These are phyloP conservation scores for Eretmochelys imbricata DNA, from an alignment of 2,113 vertebrate species.

Conservation along the genomic window DNA sequence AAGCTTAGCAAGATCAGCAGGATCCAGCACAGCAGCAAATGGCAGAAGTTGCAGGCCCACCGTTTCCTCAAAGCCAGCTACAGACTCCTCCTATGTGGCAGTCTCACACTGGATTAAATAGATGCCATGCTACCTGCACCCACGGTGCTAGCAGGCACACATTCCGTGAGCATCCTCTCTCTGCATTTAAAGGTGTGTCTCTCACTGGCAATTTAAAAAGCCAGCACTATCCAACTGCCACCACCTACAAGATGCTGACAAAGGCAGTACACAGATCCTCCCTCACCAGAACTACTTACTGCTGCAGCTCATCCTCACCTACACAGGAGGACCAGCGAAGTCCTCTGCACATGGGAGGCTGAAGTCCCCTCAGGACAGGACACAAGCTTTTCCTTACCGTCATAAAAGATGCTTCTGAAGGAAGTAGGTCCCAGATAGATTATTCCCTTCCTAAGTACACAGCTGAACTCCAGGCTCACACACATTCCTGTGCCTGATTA, in stretches of 20 bases:
- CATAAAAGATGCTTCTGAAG: neutral
- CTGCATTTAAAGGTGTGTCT: neutral
- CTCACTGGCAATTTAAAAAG: neutral
- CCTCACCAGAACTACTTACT: neutral
- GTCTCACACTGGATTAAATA: neutral
- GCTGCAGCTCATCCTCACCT: neutral
- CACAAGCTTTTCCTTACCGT: neutral
- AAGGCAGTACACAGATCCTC: neutral
- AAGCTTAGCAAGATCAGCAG: neutral
- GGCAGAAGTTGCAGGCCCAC: neutral
- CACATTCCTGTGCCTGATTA: rapidly evolving
- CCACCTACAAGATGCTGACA: neutral
- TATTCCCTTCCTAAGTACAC: neutral
- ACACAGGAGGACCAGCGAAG: rapidly evolving
- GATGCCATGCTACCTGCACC: neutral
- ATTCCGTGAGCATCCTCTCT: neutral
- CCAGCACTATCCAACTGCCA: neutral
- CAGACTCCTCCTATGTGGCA: neutral
- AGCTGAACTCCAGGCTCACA: neutral
- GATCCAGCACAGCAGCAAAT: neutral
- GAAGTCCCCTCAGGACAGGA: neutral
- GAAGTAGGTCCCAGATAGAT: neutral
- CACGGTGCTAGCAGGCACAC: neutral
- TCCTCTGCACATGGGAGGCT: rapidly evolving
- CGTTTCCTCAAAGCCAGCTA: neutral